These are phyloP conservation scores for Rhinolophus sinicus DNA, from an alignment of 2,113 vertebrate genomes.

Conservation along the genomic window DNA sequence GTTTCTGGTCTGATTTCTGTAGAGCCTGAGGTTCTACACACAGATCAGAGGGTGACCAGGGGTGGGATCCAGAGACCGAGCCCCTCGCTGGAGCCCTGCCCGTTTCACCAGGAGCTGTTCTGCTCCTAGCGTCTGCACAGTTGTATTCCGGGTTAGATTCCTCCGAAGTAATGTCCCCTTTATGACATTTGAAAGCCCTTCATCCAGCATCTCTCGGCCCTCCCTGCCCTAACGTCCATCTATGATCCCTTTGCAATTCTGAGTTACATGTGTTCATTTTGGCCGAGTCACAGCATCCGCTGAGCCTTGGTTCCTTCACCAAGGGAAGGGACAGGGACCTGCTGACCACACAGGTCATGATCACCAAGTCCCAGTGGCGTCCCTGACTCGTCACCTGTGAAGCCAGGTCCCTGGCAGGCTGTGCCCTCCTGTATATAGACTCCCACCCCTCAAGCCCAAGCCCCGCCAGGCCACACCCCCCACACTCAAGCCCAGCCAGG, in stretches of 20 bases:
- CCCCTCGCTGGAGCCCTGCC: not conserved
- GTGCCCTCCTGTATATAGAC: accelerated
- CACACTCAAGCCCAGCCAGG: accelerated
- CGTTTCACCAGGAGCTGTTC: not conserved
- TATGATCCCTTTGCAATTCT: not conserved
- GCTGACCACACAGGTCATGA: accelerated
- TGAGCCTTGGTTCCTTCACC: not conserved
- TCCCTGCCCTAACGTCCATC: too few species aligned
- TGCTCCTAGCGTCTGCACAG: accelerated
- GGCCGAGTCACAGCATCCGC: not conserved
- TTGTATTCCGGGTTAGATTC: accelerated
- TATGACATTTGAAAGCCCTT: not conserved
- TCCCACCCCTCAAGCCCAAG: accelerated
- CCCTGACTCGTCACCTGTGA: not conserved
- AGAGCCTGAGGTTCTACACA: not conserved
- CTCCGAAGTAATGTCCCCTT: not conserved
- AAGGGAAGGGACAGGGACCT: not conserved
- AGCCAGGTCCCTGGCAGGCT: not conserved
- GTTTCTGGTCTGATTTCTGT: not conserved
- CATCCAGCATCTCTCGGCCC: not conserved
- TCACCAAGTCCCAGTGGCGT: accelerated
- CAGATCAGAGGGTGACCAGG: accelerated
- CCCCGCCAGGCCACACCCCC: accelerated
- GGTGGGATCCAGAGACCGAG: accelerated
- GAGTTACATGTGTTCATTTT: not conserved